These are phyloP conservation scores for Drosophila birchii DNA, from an alignment of 2,888 invertebrate species.

Conservation along the genomic window DNA sequence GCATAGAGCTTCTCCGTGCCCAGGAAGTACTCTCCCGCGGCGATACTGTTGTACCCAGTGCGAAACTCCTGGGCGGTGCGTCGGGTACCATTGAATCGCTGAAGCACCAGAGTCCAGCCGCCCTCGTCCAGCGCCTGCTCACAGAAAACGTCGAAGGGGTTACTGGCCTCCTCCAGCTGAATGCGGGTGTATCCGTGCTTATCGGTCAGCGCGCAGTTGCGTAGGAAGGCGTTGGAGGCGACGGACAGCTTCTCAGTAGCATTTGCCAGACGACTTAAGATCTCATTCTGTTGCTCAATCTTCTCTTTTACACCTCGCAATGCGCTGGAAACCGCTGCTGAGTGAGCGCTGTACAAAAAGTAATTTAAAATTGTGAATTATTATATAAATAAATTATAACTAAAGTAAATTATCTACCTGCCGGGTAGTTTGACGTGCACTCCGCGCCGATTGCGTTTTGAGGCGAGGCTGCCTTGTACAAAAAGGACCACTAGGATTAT, in stretches of 20 bases:
- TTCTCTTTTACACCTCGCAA: conserved; percentile 27
- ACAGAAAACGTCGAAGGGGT: conserved; percentile 37
- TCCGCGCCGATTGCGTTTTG: conserved; percentile 1
- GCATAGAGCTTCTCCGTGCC: conserved; percentile 42
- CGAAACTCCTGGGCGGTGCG: conserved; percentile 34
- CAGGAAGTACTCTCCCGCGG: conserved; percentile 37
- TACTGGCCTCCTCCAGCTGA: conserved; percentile 28
- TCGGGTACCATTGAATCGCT: conserved; percentile 32
- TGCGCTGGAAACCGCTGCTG: conserved; percentile 19
- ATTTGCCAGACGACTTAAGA: conserved; percentile 21
- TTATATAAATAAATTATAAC: neutral
- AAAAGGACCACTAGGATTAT: neutral
- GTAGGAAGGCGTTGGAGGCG: neutral
- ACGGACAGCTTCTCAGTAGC: conserved; percentile 18
- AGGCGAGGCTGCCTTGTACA: neutral
- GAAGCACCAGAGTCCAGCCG: conserved; percentile 36
- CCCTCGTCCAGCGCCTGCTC: conserved; percentile 33
- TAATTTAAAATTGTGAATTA: neutral
- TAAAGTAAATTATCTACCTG: neutral
- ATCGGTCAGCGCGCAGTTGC: conserved; percentile 27
- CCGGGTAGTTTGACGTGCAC: conserved; percentile 23
- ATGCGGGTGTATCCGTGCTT: conserved; percentile 39
- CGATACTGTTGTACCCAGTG: conserved; percentile 29
- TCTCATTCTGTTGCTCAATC: conserved; percentile 25
- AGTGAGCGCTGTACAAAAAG: too few relatives aligned